phyloP scores from a whole-genome alignment of 1,140 invertebrate genomes.

The Anadara kagoshimensis region DNA sequence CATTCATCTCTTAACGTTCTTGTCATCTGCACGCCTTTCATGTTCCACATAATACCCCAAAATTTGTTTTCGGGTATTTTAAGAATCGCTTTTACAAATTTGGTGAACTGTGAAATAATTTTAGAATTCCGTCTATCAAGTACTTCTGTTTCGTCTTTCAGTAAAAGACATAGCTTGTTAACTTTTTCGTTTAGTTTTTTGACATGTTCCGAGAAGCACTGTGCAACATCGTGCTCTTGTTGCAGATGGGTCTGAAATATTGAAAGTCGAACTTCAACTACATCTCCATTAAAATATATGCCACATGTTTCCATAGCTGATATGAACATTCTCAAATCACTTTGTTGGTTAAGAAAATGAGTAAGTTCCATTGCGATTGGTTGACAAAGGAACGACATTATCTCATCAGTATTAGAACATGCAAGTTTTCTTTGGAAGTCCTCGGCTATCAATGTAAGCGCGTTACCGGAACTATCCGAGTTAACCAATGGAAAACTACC shows the following conservation, averaged over 20 bases:
- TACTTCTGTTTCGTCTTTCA: not conserved
- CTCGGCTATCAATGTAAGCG: not conserved
- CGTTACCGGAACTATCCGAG: not conserved
- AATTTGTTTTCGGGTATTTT: slow-evolving; percentile 1
- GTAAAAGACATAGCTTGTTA: not conserved
- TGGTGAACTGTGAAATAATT: slow-evolving; percentile 13
- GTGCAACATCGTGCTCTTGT: slow-evolving; percentile 7
- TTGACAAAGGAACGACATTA: slow-evolving; percentile 16
- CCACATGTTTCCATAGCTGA: slow-evolving; percentile 25
- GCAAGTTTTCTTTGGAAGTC: not conserved
- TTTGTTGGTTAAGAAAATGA: slow-evolving; percentile 18
- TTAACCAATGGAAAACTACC: not conserved
- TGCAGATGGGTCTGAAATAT: slow-evolving; percentile 4
- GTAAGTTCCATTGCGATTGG: slow-evolving; percentile 17
- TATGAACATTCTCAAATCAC: slow-evolving; percentile 2
- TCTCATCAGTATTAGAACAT: not conserved
- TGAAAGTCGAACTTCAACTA: not conserved
- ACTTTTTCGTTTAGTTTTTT: not conserved
- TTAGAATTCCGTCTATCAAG: not conserved
- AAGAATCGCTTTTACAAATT: slow-evolving; percentile 3
- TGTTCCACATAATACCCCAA: slow-evolving; percentile 22
- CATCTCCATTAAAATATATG: not conserved
- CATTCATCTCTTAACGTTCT: slow-evolving; percentile 9
- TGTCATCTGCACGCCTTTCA: slow-evolving; percentile 3
- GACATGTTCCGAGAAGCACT: slow-evolving; percentile 10